Evolutionary conservation across 2,888 invertebrate genomes (phyloP).

Genomic region (Drosophila paracracens): DNA sequence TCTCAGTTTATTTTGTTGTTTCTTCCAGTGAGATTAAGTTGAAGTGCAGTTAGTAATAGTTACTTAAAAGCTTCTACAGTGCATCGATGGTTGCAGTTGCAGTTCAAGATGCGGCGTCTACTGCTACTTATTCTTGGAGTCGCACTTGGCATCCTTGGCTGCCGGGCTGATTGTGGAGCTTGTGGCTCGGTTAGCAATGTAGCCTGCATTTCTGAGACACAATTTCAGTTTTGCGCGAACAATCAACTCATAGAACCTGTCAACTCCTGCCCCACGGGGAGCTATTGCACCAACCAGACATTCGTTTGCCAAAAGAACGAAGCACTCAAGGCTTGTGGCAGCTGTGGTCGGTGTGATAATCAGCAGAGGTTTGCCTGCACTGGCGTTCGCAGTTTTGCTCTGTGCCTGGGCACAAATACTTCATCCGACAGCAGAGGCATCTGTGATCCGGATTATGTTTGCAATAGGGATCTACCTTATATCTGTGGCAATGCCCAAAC

Average conservation of each 20-base stretch:
- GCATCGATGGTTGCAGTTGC: slow-evolving; percentile 26
- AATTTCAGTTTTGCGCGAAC: slow-evolving; percentile 62
- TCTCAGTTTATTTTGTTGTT: not conserved
- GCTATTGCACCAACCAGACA: slow-evolving; percentile 43
- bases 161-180: slow-evolving; percentile 53
- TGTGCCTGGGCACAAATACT: slow-evolving; percentile 60
- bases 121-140: slow-evolving; percentile 12
- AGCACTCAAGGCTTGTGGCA: slow-evolving; percentile 47
- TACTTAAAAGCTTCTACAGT: slow-evolving; percentile 6
- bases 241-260: slow-evolving; percentile 39
- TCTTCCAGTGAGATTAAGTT: slow-evolving; percentile 19
- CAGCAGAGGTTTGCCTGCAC: slow-evolving; percentile 68
- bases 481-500: slow-evolving; percentile 32
- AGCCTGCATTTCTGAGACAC: slow-evolving; percentile 67
- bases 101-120: slow-evolving; percentile 38
- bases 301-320: slow-evolving; percentile 36
- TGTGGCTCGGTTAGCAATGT: slow-evolving; percentile 46
- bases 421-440: slow-evolving; percentile 37
- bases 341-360: slow-evolving; percentile 63
- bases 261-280: slow-evolving; percentile 50
- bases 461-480: slow-evolving; percentile 15
- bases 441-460: slow-evolving; percentile 40
- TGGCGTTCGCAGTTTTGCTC: slow-evolving; percentile 52
- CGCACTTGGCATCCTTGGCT: not conserved
- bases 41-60: not conserved